These are phyloP conservation scores for Motacilla alba DNA, from an alignment of 2,113 vertebrate genomes.

Conservation along the genomic window DNA sequence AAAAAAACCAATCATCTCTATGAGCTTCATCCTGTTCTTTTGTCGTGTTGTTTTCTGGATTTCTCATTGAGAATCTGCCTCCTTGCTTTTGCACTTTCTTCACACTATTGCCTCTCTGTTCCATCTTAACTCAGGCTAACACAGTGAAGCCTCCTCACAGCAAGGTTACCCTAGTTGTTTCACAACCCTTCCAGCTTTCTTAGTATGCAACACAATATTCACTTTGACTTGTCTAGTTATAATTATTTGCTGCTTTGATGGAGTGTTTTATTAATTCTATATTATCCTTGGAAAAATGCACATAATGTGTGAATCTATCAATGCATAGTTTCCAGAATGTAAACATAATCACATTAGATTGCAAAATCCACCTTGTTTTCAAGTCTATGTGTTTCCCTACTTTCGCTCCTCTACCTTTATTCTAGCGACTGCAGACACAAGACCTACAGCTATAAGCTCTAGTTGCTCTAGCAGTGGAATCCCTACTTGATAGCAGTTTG, in stretches of 20 bases:
- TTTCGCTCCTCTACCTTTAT: not conserved
- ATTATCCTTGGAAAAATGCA: not conserved
- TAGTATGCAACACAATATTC: not conserved
- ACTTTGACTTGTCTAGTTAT: not conserved
- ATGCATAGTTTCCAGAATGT: not conserved
- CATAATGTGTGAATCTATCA: not conserved
- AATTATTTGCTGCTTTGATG: not conserved
- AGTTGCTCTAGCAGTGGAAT: not conserved
- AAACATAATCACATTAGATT: not conserved
- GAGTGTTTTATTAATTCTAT: not conserved
- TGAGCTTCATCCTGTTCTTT: not conserved
- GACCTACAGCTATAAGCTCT: not conserved
- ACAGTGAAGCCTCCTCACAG: not conserved
- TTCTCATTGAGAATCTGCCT: not conserved
- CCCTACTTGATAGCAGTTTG: not conserved
- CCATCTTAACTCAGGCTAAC: not conserved
- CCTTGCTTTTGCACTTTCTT: not conserved
- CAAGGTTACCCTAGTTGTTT: not conserved
- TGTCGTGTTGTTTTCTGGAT: not conserved
- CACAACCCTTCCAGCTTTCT: not conserved
- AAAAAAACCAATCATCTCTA: rapidly evolving
- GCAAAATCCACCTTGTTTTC: not conserved
- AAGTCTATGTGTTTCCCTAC: not conserved
- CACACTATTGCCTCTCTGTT: not conserved
- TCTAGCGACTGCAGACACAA: not conserved